Conservation (phyloP, 2,797 vertebrate genomes). For the Pelobates cultripes region DNA sequence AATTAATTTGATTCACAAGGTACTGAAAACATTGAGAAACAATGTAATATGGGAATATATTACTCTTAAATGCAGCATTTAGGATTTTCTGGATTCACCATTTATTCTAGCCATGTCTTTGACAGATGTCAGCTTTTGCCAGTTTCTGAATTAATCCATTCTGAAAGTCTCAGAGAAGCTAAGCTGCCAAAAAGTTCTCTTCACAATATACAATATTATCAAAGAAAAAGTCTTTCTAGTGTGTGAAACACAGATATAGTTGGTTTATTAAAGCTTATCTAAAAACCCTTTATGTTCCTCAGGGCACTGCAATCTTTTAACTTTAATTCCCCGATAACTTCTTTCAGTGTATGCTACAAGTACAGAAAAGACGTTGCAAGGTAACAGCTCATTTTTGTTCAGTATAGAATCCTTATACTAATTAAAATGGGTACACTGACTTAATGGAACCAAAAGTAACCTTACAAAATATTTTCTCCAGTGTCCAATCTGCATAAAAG, state of each 20-base stretch:
- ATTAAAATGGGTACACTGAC: not conserved
- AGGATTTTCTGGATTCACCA: not conserved
- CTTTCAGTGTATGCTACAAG: slow-evolving; percentile 24
- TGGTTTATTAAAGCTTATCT: slow-evolving; percentile 49
- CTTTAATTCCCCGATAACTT: slow-evolving; percentile 3
- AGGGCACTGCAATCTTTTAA: slow-evolving; percentile 28
- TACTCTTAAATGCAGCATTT: not conserved
- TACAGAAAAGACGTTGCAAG: slow-evolving; percentile 1
- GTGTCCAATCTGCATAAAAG: not conserved
- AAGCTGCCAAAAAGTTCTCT: slow-evolving; percentile 43
- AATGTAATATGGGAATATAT: not conserved
- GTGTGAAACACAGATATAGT: slow-evolving; percentile 24
- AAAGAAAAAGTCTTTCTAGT: slow-evolving; percentile 38
- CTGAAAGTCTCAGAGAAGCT: slow-evolving; percentile 35
- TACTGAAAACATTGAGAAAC: not conserved
- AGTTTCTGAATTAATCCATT: slow-evolving; percentile 37
- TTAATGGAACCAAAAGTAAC: not conserved
- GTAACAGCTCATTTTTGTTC: slow-evolving; percentile 4
- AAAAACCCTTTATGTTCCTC: slow-evolving; percentile 21
- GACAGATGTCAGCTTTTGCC: slow-evolving; percentile 39
- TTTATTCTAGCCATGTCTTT: slow-evolving; percentile 23
- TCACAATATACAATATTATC: slow-evolving; percentile 35
- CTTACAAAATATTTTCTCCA: not conserved
- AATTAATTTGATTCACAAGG: not conserved
- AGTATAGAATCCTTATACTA: not conserved